Base-by-base conservation (phyloP, 2,888 invertebrate genomes). In the Ptilodon capucinus region DNA sequence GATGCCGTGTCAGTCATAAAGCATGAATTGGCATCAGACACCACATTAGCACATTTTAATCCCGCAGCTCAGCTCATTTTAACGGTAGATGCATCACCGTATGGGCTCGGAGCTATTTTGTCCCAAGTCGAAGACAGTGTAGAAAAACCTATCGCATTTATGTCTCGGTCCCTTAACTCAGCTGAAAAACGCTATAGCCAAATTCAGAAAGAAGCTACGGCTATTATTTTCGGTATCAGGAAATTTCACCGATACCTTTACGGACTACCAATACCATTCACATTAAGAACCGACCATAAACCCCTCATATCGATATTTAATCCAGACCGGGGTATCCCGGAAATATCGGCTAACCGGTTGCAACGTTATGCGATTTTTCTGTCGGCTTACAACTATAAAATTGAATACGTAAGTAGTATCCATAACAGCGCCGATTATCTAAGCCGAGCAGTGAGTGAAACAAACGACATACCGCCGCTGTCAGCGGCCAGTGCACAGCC, bases 191-290 rank as follows among this genome's bases (percentile, higher is more conserved):
- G 7, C 1, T 36, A 36, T n/a, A 8, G 18, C 1, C 36, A 64
- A 17, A 60, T 64, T 11, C 56, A 60, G 40, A 62, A 58, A 17
- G 59, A 65, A 25, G 63, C 65, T 0, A 60, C 60, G 0, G 60
- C 59, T 7, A 65, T 56, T 23, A 52, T 60, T 8, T 60, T 55
- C 36, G 54, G 42, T 42, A 52, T 18, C 32, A 46, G 35, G 4
- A 45, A 17, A 42, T 54, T 8, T 38, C 52, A 36, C n/a, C 36
- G 18, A n/a, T 36, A 36, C 9, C n/a, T 36, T 2, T 36, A 36
- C 8, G 36, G 36, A 2, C 17, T 17, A 7, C 5, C 36, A 4
- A 9, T 8, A 0, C 36, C 36, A 1, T 36, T 36, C 9, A 18
- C 18, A 7, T 11, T 36, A 11, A 17, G 36, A 1, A 32, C 32